Evolutionary conservation across 1,140 invertebrate species (phyloP).

Genomic region (Physella acuta): DNA sequence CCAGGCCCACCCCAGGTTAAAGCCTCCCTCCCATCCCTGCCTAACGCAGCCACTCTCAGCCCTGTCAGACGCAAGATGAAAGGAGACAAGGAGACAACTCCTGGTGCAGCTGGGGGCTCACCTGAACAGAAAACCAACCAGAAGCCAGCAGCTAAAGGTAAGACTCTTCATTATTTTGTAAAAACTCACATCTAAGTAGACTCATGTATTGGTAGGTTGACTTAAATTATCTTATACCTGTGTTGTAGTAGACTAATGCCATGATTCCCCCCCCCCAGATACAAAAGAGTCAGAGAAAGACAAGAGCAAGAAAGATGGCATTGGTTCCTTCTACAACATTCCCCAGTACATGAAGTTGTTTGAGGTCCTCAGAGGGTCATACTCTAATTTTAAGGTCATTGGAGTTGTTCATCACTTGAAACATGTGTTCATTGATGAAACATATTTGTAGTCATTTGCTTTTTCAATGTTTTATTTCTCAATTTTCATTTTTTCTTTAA

Average conservation of each 20-base stretch:
- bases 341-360: constrained; percentile 79
- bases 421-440: too few species aligned
- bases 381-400: constrained; percentile 76
- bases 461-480: too few species aligned
- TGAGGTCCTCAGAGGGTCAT: constrained; percentile 73
- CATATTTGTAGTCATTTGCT: too few species aligned
- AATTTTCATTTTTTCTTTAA: neutral
- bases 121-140: constrained; percentile 40
- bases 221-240: too few species aligned
- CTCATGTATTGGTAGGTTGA: too few species aligned
- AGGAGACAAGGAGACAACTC: constrained; percentile 36
- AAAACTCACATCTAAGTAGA: too few species aligned
- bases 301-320: constrained; percentile 56
- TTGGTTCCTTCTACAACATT: constrained; percentile 69
- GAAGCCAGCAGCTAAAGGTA: constrained; percentile 52
- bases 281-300: constrained; percentile 52
- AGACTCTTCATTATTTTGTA: too few species aligned
- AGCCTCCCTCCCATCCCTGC: constrained; percentile 59
- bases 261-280: constrained; percentile 25
- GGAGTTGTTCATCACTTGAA: too few species aligned
- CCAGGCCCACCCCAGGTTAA: constrained; percentile 65
- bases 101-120: constrained; percentile 24
- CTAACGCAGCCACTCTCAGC: constrained; percentile 59
- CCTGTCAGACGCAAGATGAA: constrained; percentile 61
- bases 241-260: neutral